Evolutionary conservation across 2,888 invertebrate species (phyloP), one percentile per base, ranked within the genome.

Genomic region (Molanna angustata): DNA sequence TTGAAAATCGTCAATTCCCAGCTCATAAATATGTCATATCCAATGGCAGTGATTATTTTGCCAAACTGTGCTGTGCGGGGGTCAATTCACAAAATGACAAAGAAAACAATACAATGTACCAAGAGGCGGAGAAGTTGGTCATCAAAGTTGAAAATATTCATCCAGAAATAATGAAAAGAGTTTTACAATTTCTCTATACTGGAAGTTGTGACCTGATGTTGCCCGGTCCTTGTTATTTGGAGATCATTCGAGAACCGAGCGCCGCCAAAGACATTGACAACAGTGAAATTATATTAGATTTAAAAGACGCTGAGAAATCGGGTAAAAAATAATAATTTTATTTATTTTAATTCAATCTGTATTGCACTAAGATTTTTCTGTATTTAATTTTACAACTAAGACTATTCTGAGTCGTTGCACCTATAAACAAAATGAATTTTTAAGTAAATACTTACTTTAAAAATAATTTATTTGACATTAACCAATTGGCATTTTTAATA

Each of bases 1-100:
- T 86, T 22, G 83, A 82, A 20, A 67, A 74, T 47, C 77, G 78
- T 60, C 67, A 66, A 2, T 88, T 83, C 69, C 80, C 85, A 0
- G 88, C 85, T 0, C 92, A 93, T 68, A 81, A 80, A 60, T 89
- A 80, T 67, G 82, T 93, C 45, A 66, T 92, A 1, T 82, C 83
- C 0, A 78, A 78, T 0, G 76, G 80, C 58, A 84, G 86, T 54
- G 78, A 83, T 4, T 79, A 79, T 16, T 75, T 91, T 4, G 76
- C 78, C 60, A 78, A 81, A 53, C 61, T 83, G 2, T 77, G 84
- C 54, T 65, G 67, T 11, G 62, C 64, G 4, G 61, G 67, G 18
- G 65, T 66, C 42, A 67, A 67, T 14, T 31, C 18, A 37, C 13
- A 19, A 19, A 46, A 40, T 4, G 11, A 14, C n/a, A 67, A 59